phyloP scores from a whole-genome alignment of 2,797 vertebrate genomes.

The Takifugu ocellatus region DNA sequence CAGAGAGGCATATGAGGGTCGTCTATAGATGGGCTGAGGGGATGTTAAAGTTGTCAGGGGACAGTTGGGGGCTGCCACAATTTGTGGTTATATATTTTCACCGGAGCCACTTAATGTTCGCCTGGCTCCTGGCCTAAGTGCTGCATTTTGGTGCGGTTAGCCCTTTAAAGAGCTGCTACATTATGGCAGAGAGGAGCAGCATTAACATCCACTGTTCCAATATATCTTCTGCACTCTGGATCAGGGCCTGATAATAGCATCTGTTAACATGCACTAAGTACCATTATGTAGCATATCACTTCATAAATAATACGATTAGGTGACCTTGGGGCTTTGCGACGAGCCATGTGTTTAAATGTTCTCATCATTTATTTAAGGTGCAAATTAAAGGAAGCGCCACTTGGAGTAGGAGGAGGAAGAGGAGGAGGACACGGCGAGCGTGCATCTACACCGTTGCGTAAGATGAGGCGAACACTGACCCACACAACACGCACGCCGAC shows the following conservation, averaged over 20 bases:
- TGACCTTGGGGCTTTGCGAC: constrained; percentile 91
- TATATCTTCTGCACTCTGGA: constrained; percentile 93
- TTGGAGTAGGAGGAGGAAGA: constrained; percentile 69
- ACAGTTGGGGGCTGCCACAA: constrained; percentile 71
- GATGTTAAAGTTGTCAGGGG: constrained; percentile 65
- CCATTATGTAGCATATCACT: constrained; percentile 99
- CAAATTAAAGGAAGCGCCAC: constrained; percentile 95
- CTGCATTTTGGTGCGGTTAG: constrained; percentile 79
- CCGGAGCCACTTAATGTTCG: constrained; percentile 85
- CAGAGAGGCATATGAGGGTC: constrained; percentile 33
- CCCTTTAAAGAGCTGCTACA: constrained; percentile 83
- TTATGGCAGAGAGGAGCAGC: constrained; percentile 82
- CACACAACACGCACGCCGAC: constrained; percentile 32
- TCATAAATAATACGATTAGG: constrained; percentile 99
- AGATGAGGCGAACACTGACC: constrained; percentile 38
- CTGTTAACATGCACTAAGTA: constrained; percentile 99
- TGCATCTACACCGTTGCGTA: constrained; percentile 75
- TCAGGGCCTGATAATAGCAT: constrained; percentile 98
- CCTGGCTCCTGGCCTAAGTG: constrained; percentile 89
- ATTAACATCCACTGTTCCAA: constrained; percentile 91
- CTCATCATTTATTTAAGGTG: constrained; percentile 99
- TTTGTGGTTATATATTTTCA: constrained; percentile 80
- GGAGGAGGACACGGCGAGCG: constrained; percentile 82
- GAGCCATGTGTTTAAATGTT: constrained; percentile 98
- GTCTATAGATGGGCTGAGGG: constrained; percentile 67